Percentiles rank a stretch among this genome's conserved stretches.
Evolutionary conservation across 2,797 vertebrate species (phyloP).

Genomic region (Poeciliopsis presidionis): DNA sequence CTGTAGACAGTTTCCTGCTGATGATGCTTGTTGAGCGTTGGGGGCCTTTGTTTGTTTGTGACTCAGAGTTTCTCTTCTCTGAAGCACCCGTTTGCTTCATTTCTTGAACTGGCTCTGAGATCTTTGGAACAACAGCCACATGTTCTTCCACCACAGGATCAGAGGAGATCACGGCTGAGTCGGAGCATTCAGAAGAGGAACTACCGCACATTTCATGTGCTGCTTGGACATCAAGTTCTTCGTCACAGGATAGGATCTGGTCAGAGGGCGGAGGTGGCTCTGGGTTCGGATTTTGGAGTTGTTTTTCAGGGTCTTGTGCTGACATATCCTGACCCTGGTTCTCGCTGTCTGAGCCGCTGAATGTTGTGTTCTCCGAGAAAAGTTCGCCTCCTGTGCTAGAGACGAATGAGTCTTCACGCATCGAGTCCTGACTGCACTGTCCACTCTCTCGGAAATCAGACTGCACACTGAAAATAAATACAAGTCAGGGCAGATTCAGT

Average conservation of each 20-base stretch:
- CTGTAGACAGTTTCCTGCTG: slow-evolving; percentile 57
- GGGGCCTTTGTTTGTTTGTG: neutral
- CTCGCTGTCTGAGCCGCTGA: slow-evolving; percentile 71
- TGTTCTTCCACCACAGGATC: slow-evolving; percentile 24
- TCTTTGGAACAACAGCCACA: neutral
- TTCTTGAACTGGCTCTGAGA: slow-evolving; percentile 5
- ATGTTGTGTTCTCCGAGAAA: slow-evolving; percentile 60
- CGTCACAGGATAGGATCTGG: neutral
- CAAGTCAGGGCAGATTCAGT: neutral
- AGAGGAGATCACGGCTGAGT: neutral
- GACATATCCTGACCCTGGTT: slow-evolving; percentile 22
- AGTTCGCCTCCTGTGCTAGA: slow-evolving; percentile 67
- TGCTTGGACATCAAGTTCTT: neutral
- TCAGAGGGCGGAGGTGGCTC: slow-evolving; percentile 16
- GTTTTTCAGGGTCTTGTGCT: slow-evolving; percentile 29
- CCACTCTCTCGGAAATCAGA: slow-evolving; percentile 61
- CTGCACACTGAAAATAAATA: slow-evolving; percentile 40
- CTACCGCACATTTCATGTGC: slow-evolving; percentile 8
- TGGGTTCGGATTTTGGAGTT: slow-evolving; percentile 12
- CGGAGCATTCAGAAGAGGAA: slow-evolving; percentile 8
- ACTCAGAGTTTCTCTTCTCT: slow-evolving; percentile 18
- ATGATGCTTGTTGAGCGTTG: slow-evolving; percentile 47
- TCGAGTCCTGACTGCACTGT: slow-evolving; percentile 79
- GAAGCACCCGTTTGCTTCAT: neutral
- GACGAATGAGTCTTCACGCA: slow-evolving; percentile 74